phyloP scores from a whole-genome alignment of 2,888 invertebrate genomes.

The Latheticus oryzae region DNA sequence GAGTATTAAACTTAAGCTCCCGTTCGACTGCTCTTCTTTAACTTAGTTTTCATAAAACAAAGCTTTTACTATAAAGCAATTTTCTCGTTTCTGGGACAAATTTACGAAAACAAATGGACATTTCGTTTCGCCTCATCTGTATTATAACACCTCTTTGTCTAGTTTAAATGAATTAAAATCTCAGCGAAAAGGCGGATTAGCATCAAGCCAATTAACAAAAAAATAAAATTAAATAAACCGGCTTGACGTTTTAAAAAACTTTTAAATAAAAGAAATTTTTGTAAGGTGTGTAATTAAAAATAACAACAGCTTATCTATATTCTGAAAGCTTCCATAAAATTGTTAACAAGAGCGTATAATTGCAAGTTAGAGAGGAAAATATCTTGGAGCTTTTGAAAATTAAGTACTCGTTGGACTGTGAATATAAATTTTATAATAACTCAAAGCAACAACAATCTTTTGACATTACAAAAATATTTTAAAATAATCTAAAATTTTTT shows the following conservation, averaged over 20 bases:
- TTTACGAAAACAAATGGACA: conserved; percentile 41
- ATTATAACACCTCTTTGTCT: conserved; percentile 32
- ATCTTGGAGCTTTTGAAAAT: conserved; percentile 14
- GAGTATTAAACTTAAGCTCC: conserved; percentile 38
- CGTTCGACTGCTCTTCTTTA: conserved; percentile 40
- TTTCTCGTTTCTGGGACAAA: conserved; percentile 39
- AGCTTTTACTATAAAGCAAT: conserved; percentile 40
- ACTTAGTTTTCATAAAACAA: conserved; percentile 41
- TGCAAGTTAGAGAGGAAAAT: conserved; percentile 10
- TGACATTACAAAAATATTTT: conserved; percentile 5
- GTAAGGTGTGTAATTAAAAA: conserved; percentile 1
- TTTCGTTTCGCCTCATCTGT: conserved; percentile 38
- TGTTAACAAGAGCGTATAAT: conserved; percentile 6
- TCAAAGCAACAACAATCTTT: conserved; percentile 8
- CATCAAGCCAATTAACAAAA: not conserved
- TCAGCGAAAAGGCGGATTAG: conserved; percentile 22
- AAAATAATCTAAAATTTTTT: conserved; percentile 25
- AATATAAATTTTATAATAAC: conserved; percentile 13
- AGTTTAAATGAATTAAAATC: conserved; percentile 24
- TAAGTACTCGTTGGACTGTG: conserved; percentile 9
- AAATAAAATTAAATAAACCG: not conserved
- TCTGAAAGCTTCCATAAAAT: conserved; percentile 1
- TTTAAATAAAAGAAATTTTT: conserved; percentile 7
- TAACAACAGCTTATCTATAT: conserved; percentile 15
- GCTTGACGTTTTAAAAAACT: conserved; percentile 4